Evolutionary conservation across 64 coral and sea anemone genomes (phyloP).

Genomic region (Pocillopora damicornis): DNA sequence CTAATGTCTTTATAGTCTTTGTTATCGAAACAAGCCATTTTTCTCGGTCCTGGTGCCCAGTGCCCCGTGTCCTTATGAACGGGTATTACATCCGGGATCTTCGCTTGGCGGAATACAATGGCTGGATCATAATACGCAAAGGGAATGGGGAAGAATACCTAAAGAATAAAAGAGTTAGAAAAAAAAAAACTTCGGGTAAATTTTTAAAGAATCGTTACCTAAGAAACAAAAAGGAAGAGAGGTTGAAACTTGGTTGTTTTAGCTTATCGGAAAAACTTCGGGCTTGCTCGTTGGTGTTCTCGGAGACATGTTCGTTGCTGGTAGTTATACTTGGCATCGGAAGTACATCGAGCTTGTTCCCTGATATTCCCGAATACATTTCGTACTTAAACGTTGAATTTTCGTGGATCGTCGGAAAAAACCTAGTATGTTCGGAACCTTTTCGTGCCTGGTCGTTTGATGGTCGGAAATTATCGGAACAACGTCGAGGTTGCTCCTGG

Average conservation of each 20-base stretch:
- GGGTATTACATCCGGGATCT: constrained; percentile 73
- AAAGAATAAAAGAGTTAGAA: neutral
- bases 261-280: neutral
- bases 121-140: constrained; percentile 86
- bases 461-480: no score
- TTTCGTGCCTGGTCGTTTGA: no score
- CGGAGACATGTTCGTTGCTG: neutral
- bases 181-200: no score
- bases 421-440: no score
- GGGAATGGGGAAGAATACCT: constrained; percentile 97
- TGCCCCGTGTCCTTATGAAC: constrained; percentile 78
- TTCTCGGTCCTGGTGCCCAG: constrained; percentile 60
- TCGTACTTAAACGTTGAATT: no score
- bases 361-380: no score
- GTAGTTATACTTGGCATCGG: neutral
- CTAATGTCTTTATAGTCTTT: constrained; percentile 95
- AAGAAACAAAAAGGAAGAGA: no score
- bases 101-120: constrained; percentile 70
- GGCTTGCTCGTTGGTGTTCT: neutral
- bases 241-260: no score
- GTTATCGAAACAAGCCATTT: constrained; percentile 91
- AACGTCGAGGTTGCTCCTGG: no score
- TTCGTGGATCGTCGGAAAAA: no score
- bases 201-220: no score
- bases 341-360: neutral